phyloP scores from a whole-genome alignment of 2,113 vertebrate genomes.

The Poicephalus gulielmi region DNA sequence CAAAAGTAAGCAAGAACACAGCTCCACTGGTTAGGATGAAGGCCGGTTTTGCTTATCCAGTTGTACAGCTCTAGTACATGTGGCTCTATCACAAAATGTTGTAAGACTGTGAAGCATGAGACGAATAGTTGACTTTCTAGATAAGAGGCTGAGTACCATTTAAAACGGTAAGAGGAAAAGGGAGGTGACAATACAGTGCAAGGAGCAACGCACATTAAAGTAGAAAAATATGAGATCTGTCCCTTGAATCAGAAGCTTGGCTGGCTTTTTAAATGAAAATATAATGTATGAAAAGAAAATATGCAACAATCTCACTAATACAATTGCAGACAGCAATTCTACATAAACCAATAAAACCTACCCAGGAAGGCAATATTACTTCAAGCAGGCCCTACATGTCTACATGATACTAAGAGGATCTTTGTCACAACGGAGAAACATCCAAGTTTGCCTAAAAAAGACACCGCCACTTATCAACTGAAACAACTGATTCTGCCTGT shows the following conservation, averaged over 20 bases:
- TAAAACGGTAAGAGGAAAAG: neutral
- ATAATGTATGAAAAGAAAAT: neutral
- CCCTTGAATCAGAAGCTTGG: neutral
- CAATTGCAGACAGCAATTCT: neutral
- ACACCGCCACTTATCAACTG: neutral
- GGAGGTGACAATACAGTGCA: neutral
- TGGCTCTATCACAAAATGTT: neutral
- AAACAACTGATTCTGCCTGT: neutral
- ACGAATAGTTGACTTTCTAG: neutral
- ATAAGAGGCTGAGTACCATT: neutral
- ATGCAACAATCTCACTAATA: neutral
- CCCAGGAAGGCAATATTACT: neutral
- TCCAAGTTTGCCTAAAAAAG: neutral
- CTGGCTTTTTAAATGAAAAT: neutral
- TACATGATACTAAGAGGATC: neutral
- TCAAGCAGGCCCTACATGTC: neutral
- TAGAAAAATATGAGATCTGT: neutral
- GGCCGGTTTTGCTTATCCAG: neutral
- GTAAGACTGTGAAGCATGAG: neutral
- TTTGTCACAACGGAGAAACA: neutral
- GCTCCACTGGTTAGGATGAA: neutral
- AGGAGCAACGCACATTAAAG: neutral
- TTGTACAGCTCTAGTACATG: neutral
- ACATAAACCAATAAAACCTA: neutral
- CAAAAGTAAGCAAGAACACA: neutral